Evolutionary conservation across 2,888 invertebrate species (phyloP).

Genomic region (Eilema caniola): DNA sequence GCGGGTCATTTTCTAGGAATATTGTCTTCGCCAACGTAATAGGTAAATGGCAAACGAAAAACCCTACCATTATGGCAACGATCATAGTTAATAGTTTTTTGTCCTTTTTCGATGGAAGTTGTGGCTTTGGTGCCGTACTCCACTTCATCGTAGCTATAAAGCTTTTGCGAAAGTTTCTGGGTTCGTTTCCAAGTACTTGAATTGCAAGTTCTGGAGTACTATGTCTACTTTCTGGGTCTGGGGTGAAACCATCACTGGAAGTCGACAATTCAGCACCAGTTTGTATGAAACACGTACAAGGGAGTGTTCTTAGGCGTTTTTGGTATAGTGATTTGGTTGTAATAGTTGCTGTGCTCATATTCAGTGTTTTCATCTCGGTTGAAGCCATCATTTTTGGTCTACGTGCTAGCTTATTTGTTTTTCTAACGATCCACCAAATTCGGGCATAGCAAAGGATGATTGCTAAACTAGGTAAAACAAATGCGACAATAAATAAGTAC

Average conservation of each 20-base stretch:
- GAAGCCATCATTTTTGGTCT: slow-evolving; percentile 59
- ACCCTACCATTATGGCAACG: slow-evolving; percentile 95
- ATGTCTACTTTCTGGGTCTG: slow-evolving; percentile 67
- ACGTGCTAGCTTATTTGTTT: slow-evolving; percentile 88
- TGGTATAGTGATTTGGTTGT: slow-evolving; percentile 37
- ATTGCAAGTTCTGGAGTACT: slow-evolving; percentile 57
- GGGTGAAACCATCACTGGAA: slow-evolving; percentile 54
- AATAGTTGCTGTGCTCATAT: slow-evolving; percentile 48
- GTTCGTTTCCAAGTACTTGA: slow-evolving; percentile 56
- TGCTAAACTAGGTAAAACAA: slow-evolving; percentile 93
- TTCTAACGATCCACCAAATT: slow-evolving; percentile 93
- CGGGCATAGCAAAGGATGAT: slow-evolving; percentile 94
- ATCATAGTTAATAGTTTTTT: slow-evolving; percentile 94
- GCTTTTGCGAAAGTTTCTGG: slow-evolving; percentile 61
- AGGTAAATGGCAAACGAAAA: slow-evolving; percentile 96
- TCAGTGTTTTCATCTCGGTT: slow-evolving; percentile 66
- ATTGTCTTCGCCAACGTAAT: slow-evolving; percentile 95
- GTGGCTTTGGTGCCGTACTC: slow-evolving; percentile 80
- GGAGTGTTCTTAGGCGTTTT: slow-evolving; percentile 47
- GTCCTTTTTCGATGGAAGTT: slow-evolving; percentile 91
- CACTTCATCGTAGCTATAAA: slow-evolving; percentile 70
- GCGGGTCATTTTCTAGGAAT: slow-evolving; percentile 88
- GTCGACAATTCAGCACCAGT: slow-evolving; percentile 67
- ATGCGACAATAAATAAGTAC: slow-evolving; percentile 93
- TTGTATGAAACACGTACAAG: slow-evolving; percentile 52